A percentile compares a stretch with the other conserved stretches of the same genome.
These are phyloP conservation scores for Batillaria attramentaria DNA, from an alignment of 1,140 invertebrate species.

Conservation along the genomic window DNA sequence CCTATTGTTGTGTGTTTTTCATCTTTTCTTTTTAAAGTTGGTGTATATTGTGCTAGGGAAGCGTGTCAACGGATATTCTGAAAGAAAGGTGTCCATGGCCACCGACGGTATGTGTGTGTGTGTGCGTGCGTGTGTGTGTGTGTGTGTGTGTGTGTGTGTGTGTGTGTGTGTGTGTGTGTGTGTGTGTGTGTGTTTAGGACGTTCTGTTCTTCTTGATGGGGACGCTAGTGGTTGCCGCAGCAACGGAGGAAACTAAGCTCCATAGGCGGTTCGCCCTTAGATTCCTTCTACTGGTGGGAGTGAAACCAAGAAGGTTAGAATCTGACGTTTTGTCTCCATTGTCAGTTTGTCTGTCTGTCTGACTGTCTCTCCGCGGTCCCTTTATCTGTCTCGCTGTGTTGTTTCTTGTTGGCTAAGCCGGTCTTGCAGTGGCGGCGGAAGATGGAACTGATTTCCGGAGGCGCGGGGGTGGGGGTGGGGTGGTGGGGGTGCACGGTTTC, in stretches of 20 bases:
- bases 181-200: background rate
- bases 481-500: too few species aligned
- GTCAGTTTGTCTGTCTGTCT: background rate
- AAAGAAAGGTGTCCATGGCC: background rate
- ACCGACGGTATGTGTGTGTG: background rate
- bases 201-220: too few species aligned
- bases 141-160: conserved; percentile 3
- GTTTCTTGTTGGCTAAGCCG: too few species aligned
- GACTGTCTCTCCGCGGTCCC: background rate
- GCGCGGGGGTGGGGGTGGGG: too few species aligned
- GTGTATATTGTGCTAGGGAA: too few species aligned
- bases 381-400: too few species aligned
- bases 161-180: background rate
- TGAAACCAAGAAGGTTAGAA: background rate
- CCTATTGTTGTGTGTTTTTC: background rate
- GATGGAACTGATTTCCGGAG: too few species aligned
- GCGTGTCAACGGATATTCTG: too few species aligned
- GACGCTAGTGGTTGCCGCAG: too few species aligned
- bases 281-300: background rate
- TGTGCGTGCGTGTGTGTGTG: background rate
- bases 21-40: background rate
- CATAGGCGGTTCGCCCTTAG: background rate
- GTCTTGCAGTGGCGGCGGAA: too few species aligned
- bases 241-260: too few species aligned
- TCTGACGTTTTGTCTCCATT: background rate